Conservation (phyloP, 2,113 vertebrate genomes). For the Argyrosomus japonicus region DNA sequence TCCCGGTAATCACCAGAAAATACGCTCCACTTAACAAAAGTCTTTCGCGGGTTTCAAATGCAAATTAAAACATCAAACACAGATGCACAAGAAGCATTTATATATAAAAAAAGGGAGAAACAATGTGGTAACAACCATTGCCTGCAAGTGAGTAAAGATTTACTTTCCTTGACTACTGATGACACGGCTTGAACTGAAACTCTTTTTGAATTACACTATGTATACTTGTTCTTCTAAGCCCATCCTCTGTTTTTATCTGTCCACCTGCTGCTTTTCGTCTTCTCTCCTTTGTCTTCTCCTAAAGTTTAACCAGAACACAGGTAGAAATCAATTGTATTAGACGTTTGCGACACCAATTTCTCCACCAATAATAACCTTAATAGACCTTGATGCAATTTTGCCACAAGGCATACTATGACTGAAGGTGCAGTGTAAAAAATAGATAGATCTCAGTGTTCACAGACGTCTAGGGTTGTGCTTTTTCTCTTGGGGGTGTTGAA, state of each 20-base stretch:
- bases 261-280: slow-evolving; percentile 4
- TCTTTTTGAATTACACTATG: neutral
- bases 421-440: neutral
- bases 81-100: too few relatives aligned
- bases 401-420: neutral
- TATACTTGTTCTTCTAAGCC: slow-evolving; percentile 3
- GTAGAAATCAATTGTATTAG: neutral
- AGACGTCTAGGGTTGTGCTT: neutral
- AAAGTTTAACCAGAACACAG: neutral
- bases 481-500: neutral
- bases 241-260: neutral
- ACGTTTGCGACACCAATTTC: slow-evolving; percentile 16
- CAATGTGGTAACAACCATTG: too few relatives aligned
- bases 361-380: slow-evolving; percentile 1
- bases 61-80: too few relatives aligned
- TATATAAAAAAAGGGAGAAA: too few relatives aligned
- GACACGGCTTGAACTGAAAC: neutral
- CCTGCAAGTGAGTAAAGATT: neutral
- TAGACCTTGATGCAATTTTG: slow-evolving; percentile 3
- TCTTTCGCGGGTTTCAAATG: too few relatives aligned
- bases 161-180: neutral
- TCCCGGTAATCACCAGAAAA: neutral
- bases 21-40: too few relatives aligned
- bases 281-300: neutral
- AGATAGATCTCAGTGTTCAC: neutral